These are phyloP conservation scores for Oreochromis niloticus DNA, from an alignment of 2,113 vertebrate genomes.

Conservation along the genomic window DNA sequence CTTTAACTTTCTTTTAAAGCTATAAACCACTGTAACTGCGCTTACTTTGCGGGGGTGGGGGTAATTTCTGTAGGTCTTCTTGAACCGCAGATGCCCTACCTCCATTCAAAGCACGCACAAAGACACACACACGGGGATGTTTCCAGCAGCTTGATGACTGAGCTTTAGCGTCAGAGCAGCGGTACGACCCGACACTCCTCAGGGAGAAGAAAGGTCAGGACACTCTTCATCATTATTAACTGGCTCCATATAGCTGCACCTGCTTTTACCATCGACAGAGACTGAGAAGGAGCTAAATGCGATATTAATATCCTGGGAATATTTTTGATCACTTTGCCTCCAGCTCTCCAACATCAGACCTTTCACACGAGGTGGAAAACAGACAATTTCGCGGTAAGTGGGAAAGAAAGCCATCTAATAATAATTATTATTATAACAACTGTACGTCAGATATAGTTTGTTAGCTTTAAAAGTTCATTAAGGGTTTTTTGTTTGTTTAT, in stretches of 20 bases:
- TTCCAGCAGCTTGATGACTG: neutral
- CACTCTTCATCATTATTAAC: neutral
- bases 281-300: neutral
- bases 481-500: too few relatives aligned
- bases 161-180: neutral
- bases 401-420: neutral
- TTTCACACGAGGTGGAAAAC: neutral
- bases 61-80: neutral
- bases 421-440: rapidly evolving
- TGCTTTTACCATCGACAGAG: neutral
- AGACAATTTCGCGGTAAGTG: neutral
- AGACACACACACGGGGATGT: neutral
- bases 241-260: neutral
- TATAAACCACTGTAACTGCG: neutral
- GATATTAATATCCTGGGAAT: neutral
- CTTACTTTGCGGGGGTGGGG: neutral
- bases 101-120: neutral
- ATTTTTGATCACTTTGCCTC: neutral
- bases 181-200: neutral
- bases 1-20: neutral
- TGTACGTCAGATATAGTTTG: neutral
- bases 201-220: neutral
- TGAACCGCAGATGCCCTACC: neutral
- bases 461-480: neutral
- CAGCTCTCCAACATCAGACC: neutral